Conservation (phyloP, 64 coral and sea anemone genomes). For the Montipora foliosa region DNA sequence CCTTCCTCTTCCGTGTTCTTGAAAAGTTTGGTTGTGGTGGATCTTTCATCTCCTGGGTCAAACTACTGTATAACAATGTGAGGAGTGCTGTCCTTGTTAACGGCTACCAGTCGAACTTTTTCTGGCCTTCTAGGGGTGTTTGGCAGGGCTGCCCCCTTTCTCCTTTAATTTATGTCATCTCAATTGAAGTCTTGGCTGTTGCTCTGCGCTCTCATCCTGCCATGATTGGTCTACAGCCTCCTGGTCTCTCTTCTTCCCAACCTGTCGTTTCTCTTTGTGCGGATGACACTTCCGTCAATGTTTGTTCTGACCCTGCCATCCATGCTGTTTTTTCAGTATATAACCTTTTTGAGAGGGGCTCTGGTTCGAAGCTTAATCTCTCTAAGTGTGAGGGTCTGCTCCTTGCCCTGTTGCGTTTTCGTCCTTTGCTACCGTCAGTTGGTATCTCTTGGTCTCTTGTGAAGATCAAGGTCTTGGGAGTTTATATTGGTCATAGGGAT, state of each 20-base stretch:
- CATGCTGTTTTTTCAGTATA: neutral
- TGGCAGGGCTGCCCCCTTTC: conserved; percentile 39
- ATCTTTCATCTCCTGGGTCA: conserved; percentile 10
- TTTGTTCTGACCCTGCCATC: neutral
- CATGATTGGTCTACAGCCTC: neutral
- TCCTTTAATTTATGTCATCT: conserved; percentile 24
- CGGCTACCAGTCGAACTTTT: conserved; percentile 16
- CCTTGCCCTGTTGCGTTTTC: neutral
- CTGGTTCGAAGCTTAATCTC: neutral
- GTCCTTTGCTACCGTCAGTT: neutral
- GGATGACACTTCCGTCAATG: conserved; percentile 24
- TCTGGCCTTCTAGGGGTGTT: conserved; percentile 32
- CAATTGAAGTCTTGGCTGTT: conserved; percentile 23
- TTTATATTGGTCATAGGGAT: neutral
- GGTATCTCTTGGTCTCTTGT: neutral
- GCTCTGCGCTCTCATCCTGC: neutral
- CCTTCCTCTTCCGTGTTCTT: neutral
- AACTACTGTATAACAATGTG: conserved; percentile 9
- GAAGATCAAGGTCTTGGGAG: neutral
- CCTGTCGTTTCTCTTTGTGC: conserved; percentile 21
- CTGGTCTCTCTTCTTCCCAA: neutral
- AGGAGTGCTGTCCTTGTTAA: conserved; percentile 36
- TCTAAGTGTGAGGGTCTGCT: conserved; percentile 21
- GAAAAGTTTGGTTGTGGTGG: neutral
- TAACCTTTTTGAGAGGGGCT: neutral